Evolutionary conservation across 2,888 invertebrate genomes (phyloP), one percentile per base, ranked within the genome.

Genomic region (Metalampra italica): DNA sequence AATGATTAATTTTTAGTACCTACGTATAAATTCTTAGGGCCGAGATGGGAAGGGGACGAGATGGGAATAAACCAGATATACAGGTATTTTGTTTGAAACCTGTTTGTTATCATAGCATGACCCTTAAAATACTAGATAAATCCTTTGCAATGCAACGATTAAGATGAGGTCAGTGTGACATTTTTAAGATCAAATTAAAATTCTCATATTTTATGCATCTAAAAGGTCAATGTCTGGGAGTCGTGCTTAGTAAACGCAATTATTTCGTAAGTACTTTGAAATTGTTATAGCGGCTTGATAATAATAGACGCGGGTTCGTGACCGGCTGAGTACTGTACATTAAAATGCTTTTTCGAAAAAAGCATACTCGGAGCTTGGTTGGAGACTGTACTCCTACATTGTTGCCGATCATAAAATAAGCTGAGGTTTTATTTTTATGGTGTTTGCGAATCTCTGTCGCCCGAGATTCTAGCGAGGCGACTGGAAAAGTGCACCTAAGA

Each of bases 231-330:
- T 75, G 82, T 53, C 83, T 77, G 74, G 55, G 52, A 80, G 75
- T 85, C 85, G 84, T 86, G 86, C 79, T 81, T 80, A 77, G 79
- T 71, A 78, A 84, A 83, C 73, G 75, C 79, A 81, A 86, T 87
- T 85, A 87, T 82, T 79, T 72, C 74, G 70, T 80, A 77, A 79
- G 77, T 77, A 77, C 71, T 66, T 77, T 68, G 66, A 79, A 81
- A 81, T 82, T 79, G 78, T 81, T 82, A 75, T 69, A 76, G 81
- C 79, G 81, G 78, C 76, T 76, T 75, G 68, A 78, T 83, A 83
- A 82, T 84, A 78, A 77, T 68, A 80, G 78, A 77, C 74, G 75
- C 62, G 69, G 70, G 71, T 68, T 75, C 75, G 77, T 80, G 80
- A 78, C 75, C 73, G 69, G 68, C 69, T 66, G 54, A 58, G 59